Evolutionary conservation across 2,113 vertebrate genomes (phyloP).

Genomic region (Accipiter cooperii): DNA sequence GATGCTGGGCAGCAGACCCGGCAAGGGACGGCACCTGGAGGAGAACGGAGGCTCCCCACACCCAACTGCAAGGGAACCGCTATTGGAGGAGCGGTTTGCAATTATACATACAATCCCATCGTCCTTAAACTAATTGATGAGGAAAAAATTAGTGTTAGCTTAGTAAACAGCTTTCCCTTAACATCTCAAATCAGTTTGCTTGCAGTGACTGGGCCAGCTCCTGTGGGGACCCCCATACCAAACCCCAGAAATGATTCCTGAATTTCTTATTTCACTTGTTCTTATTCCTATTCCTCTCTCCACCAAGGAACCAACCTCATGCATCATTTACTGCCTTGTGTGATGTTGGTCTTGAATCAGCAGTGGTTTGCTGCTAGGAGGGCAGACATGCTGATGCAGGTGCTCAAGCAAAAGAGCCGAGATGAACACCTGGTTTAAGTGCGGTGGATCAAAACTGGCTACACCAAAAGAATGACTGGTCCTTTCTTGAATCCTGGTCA

Average conservation of each 20-base stretch:
- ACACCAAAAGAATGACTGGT: neutral
- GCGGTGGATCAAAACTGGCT: neutral
- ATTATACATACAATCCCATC: accelerated
- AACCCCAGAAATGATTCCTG: neutral
- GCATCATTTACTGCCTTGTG: neutral
- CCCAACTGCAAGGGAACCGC: neutral
- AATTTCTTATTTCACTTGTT: neutral
- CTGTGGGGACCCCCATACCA: neutral
- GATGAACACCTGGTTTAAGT: accelerated
- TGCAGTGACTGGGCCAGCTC: neutral
- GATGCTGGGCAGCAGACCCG: neutral
- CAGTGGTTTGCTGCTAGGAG: neutral
- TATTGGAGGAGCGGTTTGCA: neutral
- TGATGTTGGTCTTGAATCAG: neutral
- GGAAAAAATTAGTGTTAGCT: neutral
- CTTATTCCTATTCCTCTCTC: neutral
- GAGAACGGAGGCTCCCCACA: neutral
- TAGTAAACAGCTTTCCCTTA: neutral
- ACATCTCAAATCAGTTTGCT: neutral
- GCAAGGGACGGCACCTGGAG: neutral
- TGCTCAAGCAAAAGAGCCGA: neutral
- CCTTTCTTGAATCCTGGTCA: neutral
- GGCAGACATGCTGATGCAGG: neutral
- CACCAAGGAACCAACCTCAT: accelerated
- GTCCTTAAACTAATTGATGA: neutral